Percentiles rank a stretch among this genome's conserved stretches.
Conservation (phyloP, 2,888 invertebrate species). For the Anthophora plumipes region DNA sequence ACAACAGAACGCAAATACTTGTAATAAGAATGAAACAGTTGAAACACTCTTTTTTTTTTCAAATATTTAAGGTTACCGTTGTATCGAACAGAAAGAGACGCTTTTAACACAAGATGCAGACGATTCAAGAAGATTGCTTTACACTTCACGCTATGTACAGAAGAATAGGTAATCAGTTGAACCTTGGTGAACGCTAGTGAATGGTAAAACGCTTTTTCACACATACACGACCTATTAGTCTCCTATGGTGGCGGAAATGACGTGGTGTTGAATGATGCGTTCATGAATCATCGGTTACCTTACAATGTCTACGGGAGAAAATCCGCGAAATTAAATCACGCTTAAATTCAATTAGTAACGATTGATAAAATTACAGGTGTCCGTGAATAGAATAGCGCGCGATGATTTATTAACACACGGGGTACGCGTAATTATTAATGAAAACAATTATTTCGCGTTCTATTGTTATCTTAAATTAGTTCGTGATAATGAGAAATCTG, state of each 20-base stretch:
- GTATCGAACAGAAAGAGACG: background rate
- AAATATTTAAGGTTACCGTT: background rate
- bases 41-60: too few species aligned
- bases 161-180: conserved; percentile 23
- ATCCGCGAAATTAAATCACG: conserved; percentile 11
- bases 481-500: background rate
- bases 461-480: too few species aligned
- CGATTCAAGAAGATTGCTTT: background rate
- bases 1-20: too few species aligned
- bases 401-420: background rate
- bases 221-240: background rate
- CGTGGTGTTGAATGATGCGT: background rate
- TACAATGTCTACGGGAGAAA: background rate
- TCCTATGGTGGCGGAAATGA: conserved; percentile 28
- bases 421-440: background rate
- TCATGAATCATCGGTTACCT: conserved; percentile 24
- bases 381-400: background rate
- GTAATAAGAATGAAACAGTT: too few species aligned
- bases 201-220: conserved; percentile 40
- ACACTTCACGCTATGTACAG: background rate
- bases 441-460: background rate
- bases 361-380: background rate
- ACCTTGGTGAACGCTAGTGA: conserved; percentile 34
- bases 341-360: conserved; percentile 2
- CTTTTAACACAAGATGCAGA: background rate